Evolutionary conservation across 2,797 vertebrate species (phyloP).

Genomic region (Betta splendens): DNA sequence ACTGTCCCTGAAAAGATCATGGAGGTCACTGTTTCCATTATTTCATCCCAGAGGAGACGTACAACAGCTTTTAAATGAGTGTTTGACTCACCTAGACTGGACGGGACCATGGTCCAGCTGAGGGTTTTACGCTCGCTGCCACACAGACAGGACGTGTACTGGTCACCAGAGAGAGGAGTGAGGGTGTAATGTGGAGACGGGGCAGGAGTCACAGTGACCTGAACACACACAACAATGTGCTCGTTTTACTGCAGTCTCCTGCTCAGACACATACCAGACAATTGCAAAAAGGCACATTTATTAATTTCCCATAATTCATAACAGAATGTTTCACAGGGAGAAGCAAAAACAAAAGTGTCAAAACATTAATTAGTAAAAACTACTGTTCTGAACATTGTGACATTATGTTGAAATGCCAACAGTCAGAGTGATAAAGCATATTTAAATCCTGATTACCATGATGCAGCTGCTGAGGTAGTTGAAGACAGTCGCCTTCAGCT

Average conservation of each 20-base stretch:
- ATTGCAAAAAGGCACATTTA: no score
- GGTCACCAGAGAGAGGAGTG: conserved; percentile 33
- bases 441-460: conserved; percentile 68
- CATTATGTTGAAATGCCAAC: no score
- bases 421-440: neutral
- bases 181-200: conserved; percentile 63
- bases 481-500: conserved; percentile 78
- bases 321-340: no score
- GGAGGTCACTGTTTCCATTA: no score
- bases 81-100: conserved; percentile 60
- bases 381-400: no score
- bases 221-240: conserved; percentile 7
- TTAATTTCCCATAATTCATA: no score
- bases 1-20: conserved; percentile 69
- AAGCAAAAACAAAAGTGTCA: no score
- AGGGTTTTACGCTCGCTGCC: conserved; percentile 67
- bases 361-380: no score
- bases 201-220: conserved; percentile 70
- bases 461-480: conserved; percentile 80
- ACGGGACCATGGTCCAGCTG: conserved; percentile 69
- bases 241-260: no score
- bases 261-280: no score
- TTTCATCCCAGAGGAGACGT: no score
- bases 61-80: neutral
- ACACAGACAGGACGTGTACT: conserved; percentile 74